phyloP scores from a whole-genome alignment of 2,888 invertebrate genomes.

The Drosophila dives region DNA sequence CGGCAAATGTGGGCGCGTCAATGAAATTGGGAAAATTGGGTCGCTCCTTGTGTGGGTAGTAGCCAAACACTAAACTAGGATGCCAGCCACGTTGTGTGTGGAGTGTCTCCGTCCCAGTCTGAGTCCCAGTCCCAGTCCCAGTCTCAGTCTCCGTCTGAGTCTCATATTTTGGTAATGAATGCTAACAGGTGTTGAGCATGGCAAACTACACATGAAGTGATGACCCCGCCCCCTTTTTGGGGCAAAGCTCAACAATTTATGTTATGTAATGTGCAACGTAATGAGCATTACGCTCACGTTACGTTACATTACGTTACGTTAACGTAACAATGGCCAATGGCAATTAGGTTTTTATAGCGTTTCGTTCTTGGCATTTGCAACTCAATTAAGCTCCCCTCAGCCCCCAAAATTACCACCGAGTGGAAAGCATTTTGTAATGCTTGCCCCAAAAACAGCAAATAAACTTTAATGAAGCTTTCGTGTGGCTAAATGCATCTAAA shows the following conservation, averaged over 20 bases:
- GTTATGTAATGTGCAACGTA: constrained; percentile 65
- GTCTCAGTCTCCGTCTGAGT: not conserved
- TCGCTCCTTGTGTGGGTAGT: not conserved
- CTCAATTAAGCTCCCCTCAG: constrained; percentile 68
- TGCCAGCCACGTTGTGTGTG: constrained; percentile 18
- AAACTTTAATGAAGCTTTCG: constrained; percentile 53
- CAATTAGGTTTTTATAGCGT: constrained; percentile 71
- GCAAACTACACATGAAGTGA: constrained; percentile 23
- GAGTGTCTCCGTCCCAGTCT: not conserved
- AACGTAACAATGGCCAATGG: constrained; percentile 57
- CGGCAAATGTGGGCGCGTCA: constrained; percentile 68
- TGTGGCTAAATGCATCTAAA: constrained; percentile 53
- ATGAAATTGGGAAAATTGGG: constrained; percentile 57
- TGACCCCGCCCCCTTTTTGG: constrained; percentile 3
- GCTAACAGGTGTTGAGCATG: constrained; percentile 53
- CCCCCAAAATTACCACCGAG: constrained; percentile 18
- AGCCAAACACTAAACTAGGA: constrained; percentile 18
- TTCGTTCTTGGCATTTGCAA: constrained; percentile 67
- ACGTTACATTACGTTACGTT: constrained; percentile 58
- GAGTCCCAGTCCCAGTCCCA: not conserved
- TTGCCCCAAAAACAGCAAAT: constrained; percentile 24
- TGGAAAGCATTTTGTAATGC: constrained; percentile 54
- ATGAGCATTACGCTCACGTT: constrained; percentile 44
- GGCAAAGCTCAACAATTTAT: constrained; percentile 26
- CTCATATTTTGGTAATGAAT: constrained; percentile 48